Base-by-base conservation (phyloP, 2,113 vertebrate species). In the Ciconia stormi region DNA sequence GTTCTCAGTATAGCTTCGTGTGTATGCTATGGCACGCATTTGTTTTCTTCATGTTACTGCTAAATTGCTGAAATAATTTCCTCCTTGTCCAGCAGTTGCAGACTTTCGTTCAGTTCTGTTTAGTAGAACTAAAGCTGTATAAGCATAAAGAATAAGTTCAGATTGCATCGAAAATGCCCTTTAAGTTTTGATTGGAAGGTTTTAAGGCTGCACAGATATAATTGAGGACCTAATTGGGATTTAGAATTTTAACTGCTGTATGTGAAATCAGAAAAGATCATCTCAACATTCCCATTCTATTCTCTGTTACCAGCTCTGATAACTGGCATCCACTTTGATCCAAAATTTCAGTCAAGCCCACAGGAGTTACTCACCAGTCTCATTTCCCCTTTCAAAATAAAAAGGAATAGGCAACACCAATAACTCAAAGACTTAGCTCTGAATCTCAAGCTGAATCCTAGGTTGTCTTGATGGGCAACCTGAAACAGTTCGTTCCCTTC, bases 311-410 rank as follows among this genome's bases (percentile, higher is more conserved):
- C 16, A 70, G 36, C 36, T 81, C 53, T 87, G 59, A 65, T 73
- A 92, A 63, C 80, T 59, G 69, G 12, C 52, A 53, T 86, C 36
- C n/a, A 26, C 76, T 87, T 89, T 66, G 59, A 92, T 89, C 26
- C 69, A 23, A 7, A 82, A 71, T 84, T 93, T 67, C 36, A 49
- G n/a, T 79, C 78, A 82, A 82, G 25, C 26, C 20, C 13, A 21
- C 23, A 42, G 42, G 56, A 93, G 14, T 59, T 84, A 38, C 44
- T 78, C 30, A 62, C 27, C 12, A 59, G 42, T 71, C 32, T 74
- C 6, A 40, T 84, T 87, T 81, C 17, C 3, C 73, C 47, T 11
- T 67, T 42, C 21, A 58, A 44, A 70, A 46, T 27, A 29, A 78
- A 56, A 82, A 74, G 42, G 10, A 89, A 71, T 67, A 61, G 44